Evolutionary conservation across 2,113 vertebrate genomes (phyloP), one percentile per base, ranked within the genome.

Genomic region (Ceratotherium simum): DNA sequence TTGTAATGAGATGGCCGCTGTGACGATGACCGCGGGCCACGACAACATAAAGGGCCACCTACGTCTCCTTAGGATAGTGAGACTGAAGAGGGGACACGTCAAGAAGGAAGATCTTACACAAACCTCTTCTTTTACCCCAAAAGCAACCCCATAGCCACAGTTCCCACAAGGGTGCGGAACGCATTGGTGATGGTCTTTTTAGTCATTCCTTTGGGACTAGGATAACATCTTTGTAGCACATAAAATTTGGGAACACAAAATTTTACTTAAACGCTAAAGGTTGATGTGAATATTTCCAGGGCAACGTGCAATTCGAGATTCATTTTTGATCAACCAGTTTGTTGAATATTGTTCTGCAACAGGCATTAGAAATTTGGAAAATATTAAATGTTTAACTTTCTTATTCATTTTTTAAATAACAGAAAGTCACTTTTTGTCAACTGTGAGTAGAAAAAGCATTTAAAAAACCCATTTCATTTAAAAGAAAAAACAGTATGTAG

Each of bases 341-440:
- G 31, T 58, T 64, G 58, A 31, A 73, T 60, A 58, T 83, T 58
- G 7, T 85, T 91, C 31, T 84, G 33, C 39, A 64, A 95, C 65
- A 27, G 13, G 18, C 70, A 73, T 27, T 42, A 27, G 39, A 94
- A 79, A 85, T 83, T 90, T 39, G 67, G 67, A 76, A 93, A 96
- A 62, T 67, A 67, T 39, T 79, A 54, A 82, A n/a, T 76, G 29
- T n/a, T 84, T 87, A 79, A 62, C 20, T 75, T 85, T 60, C 39
- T 95, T 54, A 80, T 13, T 84, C 58, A 60, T 42, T 70, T 69
- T 58, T 95, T 58, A n/a, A 33, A 42, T 21, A 83, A 69, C 16
- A 85, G 33, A 85, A 82, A 75, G 39, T 72, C 10, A 36, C 16
- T 75, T 79, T 90, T 72, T 17, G 21, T 67, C 89, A 91, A 60